A percentile compares a stretch with the other conserved stretches of the same genome.
phyloP scores from a whole-genome alignment of 2,888 invertebrate species.

The Synanthedon myopaeformis region DNA sequence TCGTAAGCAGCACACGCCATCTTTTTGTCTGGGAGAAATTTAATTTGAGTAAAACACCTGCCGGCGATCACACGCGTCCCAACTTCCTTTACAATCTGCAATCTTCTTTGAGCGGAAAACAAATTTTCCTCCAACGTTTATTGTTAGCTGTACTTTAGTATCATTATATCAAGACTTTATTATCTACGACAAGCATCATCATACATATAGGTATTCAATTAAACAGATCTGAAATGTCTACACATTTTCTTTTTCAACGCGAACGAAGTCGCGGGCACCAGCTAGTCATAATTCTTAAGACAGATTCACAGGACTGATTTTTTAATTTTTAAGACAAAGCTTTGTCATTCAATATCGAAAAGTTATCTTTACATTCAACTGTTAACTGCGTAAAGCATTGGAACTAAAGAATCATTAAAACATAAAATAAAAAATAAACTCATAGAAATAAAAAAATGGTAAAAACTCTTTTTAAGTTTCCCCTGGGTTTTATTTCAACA shows the following conservation, averaged over 20 bases:
- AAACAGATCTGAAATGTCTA: too few species aligned
- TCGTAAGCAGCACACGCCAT: slow-evolving; percentile 19
- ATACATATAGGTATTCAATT: too few species aligned
- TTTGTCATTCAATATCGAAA: background rate
- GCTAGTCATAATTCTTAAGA: too few species aligned
- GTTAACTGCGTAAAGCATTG: too few species aligned
- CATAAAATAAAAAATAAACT: background rate
- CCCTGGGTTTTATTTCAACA: slow-evolving; percentile 5
- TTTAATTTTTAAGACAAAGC: background rate
- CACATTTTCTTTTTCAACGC: too few species aligned
- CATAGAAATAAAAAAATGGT: background rate
- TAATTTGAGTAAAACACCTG: slow-evolving; percentile 25
- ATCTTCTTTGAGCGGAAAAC: background rate
- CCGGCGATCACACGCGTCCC: slow-evolving; percentile 16
- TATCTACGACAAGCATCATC: too few species aligned
- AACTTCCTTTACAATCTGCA: slow-evolving; percentile 14
- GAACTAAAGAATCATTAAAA: background rate
- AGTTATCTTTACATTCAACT: background rate
- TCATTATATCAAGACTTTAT: too few species aligned
- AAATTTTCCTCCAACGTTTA: background rate
- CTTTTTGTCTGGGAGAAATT: slow-evolving; percentile 24
- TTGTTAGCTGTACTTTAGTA: too few species aligned
- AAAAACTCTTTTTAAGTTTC: too few species aligned
- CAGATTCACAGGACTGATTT: too few species aligned
- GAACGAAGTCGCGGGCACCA: too few species aligned